Conservation (phyloP, 2,888 invertebrate genomes). For the Harpalus rufipes region DNA sequence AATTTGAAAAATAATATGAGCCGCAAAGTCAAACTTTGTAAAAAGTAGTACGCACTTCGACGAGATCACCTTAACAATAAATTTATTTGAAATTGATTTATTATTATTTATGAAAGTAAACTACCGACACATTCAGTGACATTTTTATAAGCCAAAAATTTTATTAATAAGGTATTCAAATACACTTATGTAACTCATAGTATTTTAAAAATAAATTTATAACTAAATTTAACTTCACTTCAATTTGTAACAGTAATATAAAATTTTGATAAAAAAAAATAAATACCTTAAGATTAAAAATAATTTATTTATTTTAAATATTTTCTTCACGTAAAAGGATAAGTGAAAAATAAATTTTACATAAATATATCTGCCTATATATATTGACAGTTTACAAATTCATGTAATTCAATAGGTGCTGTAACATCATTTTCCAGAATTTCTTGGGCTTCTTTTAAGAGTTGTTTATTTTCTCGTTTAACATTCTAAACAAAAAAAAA, state of each 20-base stretch:
- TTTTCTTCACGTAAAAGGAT: neutral
- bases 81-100: neutral
- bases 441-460: conserved; percentile 72
- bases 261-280: neutral
- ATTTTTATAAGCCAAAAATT: neutral
- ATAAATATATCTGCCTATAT: neutral
- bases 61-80: no score
- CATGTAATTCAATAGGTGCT: conserved; percentile 70
- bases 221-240: neutral
- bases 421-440: conserved; percentile 73
- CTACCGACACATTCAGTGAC: neutral
- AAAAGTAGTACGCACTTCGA: no score
- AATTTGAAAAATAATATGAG: no score
- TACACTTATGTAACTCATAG: neutral
- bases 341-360: neutral
- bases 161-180: neutral
- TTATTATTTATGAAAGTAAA: neutral
- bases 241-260: neutral
- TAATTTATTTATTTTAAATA: neutral
- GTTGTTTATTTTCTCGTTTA: conserved; percentile 60
- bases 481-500: conserved; percentile 13
- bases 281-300: neutral
- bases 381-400: neutral
- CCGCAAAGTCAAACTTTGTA: no score
- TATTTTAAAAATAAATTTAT: conserved; percentile 2